Evolutionary conservation across 92 coral and sea anemone genomes (phyloP), one percentile per base, ranked within the genome.

Genomic region (Palythoa caribaeorum): DNA sequence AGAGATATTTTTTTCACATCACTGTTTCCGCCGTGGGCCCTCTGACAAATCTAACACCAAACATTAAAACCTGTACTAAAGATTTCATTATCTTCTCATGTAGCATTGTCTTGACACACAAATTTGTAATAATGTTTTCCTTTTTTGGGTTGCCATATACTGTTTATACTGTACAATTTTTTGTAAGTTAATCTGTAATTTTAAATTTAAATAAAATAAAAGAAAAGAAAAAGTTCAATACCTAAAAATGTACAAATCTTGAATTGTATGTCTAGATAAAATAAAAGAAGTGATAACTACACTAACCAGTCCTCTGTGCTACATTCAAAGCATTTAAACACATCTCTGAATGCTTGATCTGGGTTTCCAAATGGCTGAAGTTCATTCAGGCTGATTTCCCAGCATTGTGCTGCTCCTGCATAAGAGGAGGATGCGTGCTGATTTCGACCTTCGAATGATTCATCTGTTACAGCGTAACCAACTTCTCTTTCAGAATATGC

Each of bases 281-380:
- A 70, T 9, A 35, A 3, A 20, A 1, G 1, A 11, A 21, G 44
- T 35, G 8, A 5, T 2, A 70, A 9, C 16, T 11, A 35, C 35
- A 89, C 97, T 76, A 63, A 97, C 99, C 99, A 97, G 77, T 95
- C 98, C 35, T 97, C 99, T 1, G 97, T 86, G 71, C 96, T 94
- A 12, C 94, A 89, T 21, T 91, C 75, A 65, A 87, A 94, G 35
- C 86, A 66, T 79, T 95, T 97, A 35, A 91, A 80, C 38, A 96
- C 91, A 57, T 93, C 94, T 78, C 93, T 84, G 47, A 95, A 47
- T 21, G 98, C 99, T 59, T 73, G 84, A 14, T 97, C 99, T 52
- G 97, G 96, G 80, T 95, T 92, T 16, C 89, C 89, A 53, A 97
- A 97, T 1, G 99, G 98, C 87, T 95, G 92, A 39, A 97, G 92